phyloP scores from a whole-genome alignment of 2,888 invertebrate species.

The Megastigmus dorsalis region DNA sequence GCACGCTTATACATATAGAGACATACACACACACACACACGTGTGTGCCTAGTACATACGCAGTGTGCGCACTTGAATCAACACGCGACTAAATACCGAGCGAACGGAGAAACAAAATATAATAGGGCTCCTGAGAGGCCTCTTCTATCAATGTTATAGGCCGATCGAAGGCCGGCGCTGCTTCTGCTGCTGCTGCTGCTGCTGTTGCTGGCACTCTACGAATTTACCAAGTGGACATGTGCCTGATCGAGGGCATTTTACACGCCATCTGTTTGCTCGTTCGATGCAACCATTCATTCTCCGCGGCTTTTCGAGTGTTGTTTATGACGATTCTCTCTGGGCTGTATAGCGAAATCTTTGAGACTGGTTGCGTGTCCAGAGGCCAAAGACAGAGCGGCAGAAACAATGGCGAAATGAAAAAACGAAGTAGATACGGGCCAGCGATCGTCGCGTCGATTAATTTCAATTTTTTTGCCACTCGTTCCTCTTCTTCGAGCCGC shows the following conservation, averaged over 20 bases:
- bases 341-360: too few species aligned
- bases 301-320: too few species aligned
- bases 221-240: too few species aligned
- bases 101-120: constrained; percentile 3
- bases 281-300: too few species aligned
- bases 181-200: too few species aligned
- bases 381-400: neutral
- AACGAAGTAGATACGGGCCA: neutral
- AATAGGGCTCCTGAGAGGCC: too few species aligned
- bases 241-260: constrained; percentile 24
- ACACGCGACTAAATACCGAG: constrained; percentile 28
- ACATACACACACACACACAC: neutral
- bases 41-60: neutral
- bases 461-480: constrained; percentile 23
- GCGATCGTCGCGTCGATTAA: constrained; percentile 25
- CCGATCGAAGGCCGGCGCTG: too few species aligned
- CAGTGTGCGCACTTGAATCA: constrained; percentile 35
- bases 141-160: too few species aligned
- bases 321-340: too few species aligned
- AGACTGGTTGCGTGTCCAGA: neutral
- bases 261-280: too few species aligned
- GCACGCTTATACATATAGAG: too few species aligned
- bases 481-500: neutral
- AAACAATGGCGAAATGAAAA: neutral
- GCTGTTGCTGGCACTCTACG: too few species aligned